These are phyloP conservation scores for Poeciliopsis retropinna DNA, from an alignment of 2,113 vertebrate genomes.

Conservation along the genomic window DNA sequence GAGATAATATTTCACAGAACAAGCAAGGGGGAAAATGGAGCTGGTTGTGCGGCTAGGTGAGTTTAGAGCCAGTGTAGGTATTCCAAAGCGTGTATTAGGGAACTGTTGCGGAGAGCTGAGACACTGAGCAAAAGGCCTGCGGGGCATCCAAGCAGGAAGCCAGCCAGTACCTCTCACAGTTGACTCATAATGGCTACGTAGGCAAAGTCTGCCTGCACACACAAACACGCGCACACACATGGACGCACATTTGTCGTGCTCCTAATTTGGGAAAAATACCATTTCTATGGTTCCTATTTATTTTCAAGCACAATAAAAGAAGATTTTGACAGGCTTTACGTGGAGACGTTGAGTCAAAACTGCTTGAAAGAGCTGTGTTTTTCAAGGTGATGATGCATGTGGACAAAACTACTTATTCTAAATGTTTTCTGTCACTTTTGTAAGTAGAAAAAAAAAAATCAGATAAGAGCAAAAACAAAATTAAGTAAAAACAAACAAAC, in stretches of 20 bases:
- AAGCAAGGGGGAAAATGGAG: slow-evolving; percentile 4
- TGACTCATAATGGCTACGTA: slow-evolving; percentile 60
- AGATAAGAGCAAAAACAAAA: too few species aligned
- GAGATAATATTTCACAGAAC: slow-evolving; percentile 8
- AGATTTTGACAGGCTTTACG: not conserved
- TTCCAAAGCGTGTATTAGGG: slow-evolving; percentile 37
- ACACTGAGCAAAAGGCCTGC: slow-evolving; percentile 45
- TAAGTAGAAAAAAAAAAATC: too few species aligned
- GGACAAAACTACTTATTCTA: too few species aligned
- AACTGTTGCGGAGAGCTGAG: slow-evolving; percentile 68
- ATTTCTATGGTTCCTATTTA: not conserved
- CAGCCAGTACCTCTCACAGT: slow-evolving; percentile 52
- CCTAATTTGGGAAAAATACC: not conserved
- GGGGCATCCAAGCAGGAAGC: slow-evolving; percentile 51
- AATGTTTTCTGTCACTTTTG: too few species aligned
- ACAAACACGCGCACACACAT: slow-evolving; percentile 7
- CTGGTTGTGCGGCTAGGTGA: slow-evolving; percentile 21
- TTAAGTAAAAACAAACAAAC: not conserved
- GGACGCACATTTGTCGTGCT: not conserved
- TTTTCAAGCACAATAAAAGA: not conserved
- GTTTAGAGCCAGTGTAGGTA: slow-evolving; percentile 21
- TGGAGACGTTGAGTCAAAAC: too few species aligned
- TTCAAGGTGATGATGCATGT: too few species aligned
- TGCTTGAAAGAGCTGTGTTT: too few species aligned
- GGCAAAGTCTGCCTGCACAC: slow-evolving; percentile 26